Evolutionary conservation across 2,113 vertebrate species (phyloP).

Genomic region (Myiopsitta monachus): DNA sequence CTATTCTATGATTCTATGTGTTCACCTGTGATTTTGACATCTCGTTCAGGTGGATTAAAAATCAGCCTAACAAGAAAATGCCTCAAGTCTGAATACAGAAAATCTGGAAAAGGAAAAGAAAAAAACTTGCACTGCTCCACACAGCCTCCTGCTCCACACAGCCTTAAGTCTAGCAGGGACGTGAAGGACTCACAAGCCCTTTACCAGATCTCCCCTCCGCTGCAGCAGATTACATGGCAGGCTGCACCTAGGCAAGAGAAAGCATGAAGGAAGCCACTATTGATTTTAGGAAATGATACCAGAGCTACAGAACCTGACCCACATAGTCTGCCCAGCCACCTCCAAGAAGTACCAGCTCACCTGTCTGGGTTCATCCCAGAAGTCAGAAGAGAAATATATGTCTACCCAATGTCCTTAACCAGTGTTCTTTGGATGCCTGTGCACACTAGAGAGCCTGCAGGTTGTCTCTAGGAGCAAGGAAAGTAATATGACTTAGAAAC

Average conservation of each 20-base stretch:
- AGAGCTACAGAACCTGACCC: background rate
- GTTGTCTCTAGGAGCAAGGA: background rate
- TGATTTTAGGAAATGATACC: background rate
- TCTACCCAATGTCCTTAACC: background rate
- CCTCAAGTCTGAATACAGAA: background rate
- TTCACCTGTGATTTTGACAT: background rate
- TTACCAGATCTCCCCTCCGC: background rate
- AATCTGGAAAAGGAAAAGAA: background rate
- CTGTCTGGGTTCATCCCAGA: background rate
- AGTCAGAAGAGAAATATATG: background rate
- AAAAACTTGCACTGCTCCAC: accelerated
- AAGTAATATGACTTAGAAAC: background rate
- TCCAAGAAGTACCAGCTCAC: background rate
- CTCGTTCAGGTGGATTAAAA: background rate
- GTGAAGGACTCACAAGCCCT: background rate
- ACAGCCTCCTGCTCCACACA: background rate
- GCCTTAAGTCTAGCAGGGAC: background rate
- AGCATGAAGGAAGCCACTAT: background rate
- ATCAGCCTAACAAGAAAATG: background rate
- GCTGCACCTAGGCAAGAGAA: background rate
- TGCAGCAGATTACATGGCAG: background rate
- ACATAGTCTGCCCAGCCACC: background rate
- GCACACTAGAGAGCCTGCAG: background rate
- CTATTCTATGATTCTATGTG: no score
- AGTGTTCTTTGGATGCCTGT: background rate